Evolutionary conservation across 2,888 invertebrate genomes (phyloP), one percentile per base, ranked within the genome.

Genomic region (Drosophila ochracea): DNA sequence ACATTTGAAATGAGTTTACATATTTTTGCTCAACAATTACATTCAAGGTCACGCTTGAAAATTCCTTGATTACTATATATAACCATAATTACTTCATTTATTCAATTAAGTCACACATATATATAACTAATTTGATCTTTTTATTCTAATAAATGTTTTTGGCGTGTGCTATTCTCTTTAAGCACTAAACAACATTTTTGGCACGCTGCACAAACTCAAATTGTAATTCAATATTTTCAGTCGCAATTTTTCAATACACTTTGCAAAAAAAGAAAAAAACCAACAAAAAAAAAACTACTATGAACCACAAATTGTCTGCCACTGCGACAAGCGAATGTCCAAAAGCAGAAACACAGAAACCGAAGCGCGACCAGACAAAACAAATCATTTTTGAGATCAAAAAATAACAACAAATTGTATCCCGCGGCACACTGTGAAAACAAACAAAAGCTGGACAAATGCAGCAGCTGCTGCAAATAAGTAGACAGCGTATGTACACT

Each of bases 311-410:
- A n/a, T 11, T 35, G 54, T 54, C 54, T 54, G 65, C 39, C n/a
- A 47, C 37, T 55, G 21, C 61, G 55, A 60, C 53, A 63, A 63
- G 72, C 80, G 80, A 76, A 79, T 81, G 79, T 69, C 78, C 78
- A 67, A 39, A 47, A 61, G 35, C 65, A 30, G 19, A 28, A 61
- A 41, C 33, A 54, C 50, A 69, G 55, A 28, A 37, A 21, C 47
- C 35, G 43, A 31, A 37, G 33, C 63, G 68, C 54, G 39, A 66
- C 84, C 91, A 91, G 91, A 89, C 90, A 90, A 83, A 91, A 90
- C 91, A 90, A 91, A 87, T 82, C 78, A 80, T 78, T 82, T 73
- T 76, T 58, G 54, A 55, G 54, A 63, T 58, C 84, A 72, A 62
- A 74, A 67, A 50, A 63, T 52, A 57, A 67, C 55, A 65, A 50